These are phyloP conservation scores for Chlorocebus sabaeus DNA, from an alignment of 2,113 vertebrate genomes.

Conservation along the genomic window DNA sequence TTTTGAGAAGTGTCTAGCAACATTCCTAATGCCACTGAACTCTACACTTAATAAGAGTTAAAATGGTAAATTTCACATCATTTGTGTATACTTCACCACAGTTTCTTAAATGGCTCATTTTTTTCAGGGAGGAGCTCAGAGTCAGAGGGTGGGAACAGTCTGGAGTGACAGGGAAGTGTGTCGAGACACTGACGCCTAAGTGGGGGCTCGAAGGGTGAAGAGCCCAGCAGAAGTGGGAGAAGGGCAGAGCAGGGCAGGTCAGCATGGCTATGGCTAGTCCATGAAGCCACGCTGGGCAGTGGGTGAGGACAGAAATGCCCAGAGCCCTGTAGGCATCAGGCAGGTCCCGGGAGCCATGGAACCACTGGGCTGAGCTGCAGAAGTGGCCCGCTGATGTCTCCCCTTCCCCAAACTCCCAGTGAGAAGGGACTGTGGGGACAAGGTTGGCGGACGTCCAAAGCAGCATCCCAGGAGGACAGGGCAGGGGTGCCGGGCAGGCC, in stretches of 20 bases:
- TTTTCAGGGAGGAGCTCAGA: neutral
- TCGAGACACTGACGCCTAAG: rapidly evolving
- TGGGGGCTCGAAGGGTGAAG: neutral
- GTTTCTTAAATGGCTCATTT: neutral
- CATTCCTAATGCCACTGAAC: neutral
- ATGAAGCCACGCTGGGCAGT: rapidly evolving
- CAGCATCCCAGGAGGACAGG: neutral
- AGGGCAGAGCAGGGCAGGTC: neutral
- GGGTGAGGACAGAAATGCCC: neutral
- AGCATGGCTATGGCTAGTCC: neutral
- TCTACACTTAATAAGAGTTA: neutral
- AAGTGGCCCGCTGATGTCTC: neutral
- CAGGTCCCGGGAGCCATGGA: neutral
- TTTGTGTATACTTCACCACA: neutral
- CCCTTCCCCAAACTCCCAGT: neutral
- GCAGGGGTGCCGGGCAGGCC: too few relatives aligned
- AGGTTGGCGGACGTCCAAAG: rapidly evolving
- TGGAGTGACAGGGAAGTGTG: neutral
- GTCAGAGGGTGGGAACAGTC: neutral
- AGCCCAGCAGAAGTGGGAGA: neutral
- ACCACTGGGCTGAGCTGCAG: neutral
- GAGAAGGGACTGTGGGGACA: neutral
- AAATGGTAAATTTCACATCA: neutral
- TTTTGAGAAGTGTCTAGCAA: too few relatives aligned
- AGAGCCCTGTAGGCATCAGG: neutral